These are phyloP conservation scores for Drosophila orena DNA, from an alignment of 1,140 invertebrate species.

Conservation along the genomic window DNA sequence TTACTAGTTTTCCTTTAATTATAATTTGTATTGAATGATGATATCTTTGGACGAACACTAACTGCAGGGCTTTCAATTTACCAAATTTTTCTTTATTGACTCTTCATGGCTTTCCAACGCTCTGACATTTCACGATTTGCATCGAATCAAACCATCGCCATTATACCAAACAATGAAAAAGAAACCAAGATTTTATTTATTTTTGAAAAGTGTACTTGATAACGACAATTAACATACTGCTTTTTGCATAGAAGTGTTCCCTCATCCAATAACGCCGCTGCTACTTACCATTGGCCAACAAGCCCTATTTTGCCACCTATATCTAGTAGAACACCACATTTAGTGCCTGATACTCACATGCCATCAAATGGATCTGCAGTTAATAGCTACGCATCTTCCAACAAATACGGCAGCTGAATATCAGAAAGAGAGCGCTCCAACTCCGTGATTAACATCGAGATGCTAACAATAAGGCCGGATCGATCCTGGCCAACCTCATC, in stretches of 20 bases:
- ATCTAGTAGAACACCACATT: slow-evolving; percentile 89
- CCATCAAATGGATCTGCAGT: slow-evolving; percentile 85
- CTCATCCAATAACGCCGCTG: slow-evolving; percentile 86
- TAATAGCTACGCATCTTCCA: slow-evolving; percentile 85
- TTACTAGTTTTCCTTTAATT: neutral
- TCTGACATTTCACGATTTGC: slow-evolving; percentile 33
- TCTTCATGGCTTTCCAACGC: slow-evolving; percentile 26
- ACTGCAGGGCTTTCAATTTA: slow-evolving; percentile 3
- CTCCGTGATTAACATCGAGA: slow-evolving; percentile 82
- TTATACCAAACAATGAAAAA: slow-evolving; percentile 32
- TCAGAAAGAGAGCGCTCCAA: slow-evolving; percentile 83
- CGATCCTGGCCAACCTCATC: slow-evolving; percentile 25
- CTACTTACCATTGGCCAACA: slow-evolving; percentile 90
- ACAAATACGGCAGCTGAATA: slow-evolving; percentile 85
- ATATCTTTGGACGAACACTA: slow-evolving; percentile 2
- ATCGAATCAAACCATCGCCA: slow-evolving; percentile 36
- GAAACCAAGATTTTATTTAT: slow-evolving; percentile 19
- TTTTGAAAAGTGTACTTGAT: slow-evolving; percentile 47
- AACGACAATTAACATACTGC: slow-evolving; percentile 84
- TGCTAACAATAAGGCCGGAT: slow-evolving; percentile 62
- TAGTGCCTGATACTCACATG: slow-evolving; percentile 89
- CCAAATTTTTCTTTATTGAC: slow-evolving; percentile 5
- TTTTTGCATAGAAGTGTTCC: slow-evolving; percentile 87
- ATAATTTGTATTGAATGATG: neutral
- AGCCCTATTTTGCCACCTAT: slow-evolving; percentile 90